A percentile compares a stretch with the other conserved stretches of the same genome.
Evolutionary conservation across 2,113 vertebrate species (phyloP).

Genomic region (Daboia siamensis): DNA sequence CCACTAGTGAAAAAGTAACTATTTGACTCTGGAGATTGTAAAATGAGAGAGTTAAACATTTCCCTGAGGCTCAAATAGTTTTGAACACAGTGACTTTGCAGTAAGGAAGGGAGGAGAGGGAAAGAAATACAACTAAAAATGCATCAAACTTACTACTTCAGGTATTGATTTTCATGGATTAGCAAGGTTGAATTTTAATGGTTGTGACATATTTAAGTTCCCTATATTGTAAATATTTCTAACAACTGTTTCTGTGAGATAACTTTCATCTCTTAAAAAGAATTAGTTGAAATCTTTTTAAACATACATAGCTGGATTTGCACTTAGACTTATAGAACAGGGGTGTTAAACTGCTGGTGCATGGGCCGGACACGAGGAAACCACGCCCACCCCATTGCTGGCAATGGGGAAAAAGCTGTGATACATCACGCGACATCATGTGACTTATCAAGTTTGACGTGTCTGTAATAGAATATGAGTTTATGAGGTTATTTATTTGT

Average conservation of each 20-base stretch:
- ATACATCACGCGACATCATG: no score
- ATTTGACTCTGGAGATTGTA: not conserved
- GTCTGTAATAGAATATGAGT: not conserved
- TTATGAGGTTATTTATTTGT: not conserved
- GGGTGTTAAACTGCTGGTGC: no score
- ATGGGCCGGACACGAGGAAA: no score
- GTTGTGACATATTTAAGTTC: not conserved
- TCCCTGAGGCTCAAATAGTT: not conserved
- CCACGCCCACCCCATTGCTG: no score
- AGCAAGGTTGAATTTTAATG: not conserved
- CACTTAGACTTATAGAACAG: not conserved
- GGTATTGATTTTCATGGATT: not conserved
- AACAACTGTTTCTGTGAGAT: not conserved
- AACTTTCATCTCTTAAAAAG: not conserved
- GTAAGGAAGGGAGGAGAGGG: not conserved
- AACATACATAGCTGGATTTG: not conserved
- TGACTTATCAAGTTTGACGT: no score
- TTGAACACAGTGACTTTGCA: not conserved
- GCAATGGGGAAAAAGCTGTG: no score
- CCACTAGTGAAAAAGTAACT: not conserved
- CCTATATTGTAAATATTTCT: not conserved
- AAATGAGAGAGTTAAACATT: conserved; percentile 13
- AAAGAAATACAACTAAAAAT: not conserved
- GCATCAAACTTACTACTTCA: not conserved
- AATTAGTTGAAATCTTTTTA: not conserved